Evolutionary conservation across 1,140 invertebrate genomes (phyloP), one percentile per base, ranked within the genome.

Genomic region (Frieseomelitta varia): DNA sequence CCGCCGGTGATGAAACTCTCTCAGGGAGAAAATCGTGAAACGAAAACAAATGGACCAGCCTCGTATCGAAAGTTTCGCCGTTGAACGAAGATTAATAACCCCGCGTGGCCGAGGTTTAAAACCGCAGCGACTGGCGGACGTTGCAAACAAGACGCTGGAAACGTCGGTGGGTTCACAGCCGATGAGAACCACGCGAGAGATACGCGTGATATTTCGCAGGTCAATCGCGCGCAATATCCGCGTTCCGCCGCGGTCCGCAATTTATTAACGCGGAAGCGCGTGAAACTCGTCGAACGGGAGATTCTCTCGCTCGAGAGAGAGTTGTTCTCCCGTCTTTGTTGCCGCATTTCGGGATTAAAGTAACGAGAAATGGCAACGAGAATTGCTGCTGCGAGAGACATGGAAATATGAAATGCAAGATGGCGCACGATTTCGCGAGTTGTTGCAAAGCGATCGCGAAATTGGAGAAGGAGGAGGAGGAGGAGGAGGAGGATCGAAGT

Each of bases 41-140:
- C 39, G 75, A 55, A 83, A 71, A 71, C 77, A 78, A 83, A 78
- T 68, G 81, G 55, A 24, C 27, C 39, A 53, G 39, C 39, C 14
- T 71, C 24, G 51, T 79, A 83, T 83, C 81, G 65, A 83, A 83
- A 77, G 53, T 69, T 78, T 53, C 65, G 1, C 19, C 65, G 24
- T 55, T 53, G 1, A n/a, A 34, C 11, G 61, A 68, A 77, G 81
- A 82, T 82, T 82, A 82, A 82, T 67, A 58, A 68, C 79, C 63
- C 19, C 4, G 55, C n/a, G 2, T 11, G 10, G 19, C 56, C 19
- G 19, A 11, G 69, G 53, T 63, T 74, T 77, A 34, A 47, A 47
- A 47, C 58, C 24, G 27, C 39, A 2, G 11, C 8, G 12, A 34
- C 15, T 17, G 30, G 30, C 51, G 15, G 24, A 10, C 24, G 51